Conservation (phyloP, 2,888 invertebrate genomes). For the Limnephilus auricula region DNA sequence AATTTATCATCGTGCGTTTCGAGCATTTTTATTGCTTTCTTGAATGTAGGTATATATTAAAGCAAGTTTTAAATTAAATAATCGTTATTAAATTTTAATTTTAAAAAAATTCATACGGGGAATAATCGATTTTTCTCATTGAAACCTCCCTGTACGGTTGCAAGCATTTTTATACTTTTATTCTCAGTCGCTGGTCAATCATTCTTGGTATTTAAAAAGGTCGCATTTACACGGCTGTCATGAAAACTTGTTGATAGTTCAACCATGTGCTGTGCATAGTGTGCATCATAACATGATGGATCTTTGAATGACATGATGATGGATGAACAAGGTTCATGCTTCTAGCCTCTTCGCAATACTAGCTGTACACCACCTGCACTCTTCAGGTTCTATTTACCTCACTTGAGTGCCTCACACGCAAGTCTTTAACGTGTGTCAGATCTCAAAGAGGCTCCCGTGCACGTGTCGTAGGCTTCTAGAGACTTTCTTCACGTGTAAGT, state of each 20-base stretch:
- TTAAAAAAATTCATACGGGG: no score
- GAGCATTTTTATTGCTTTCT: no score
- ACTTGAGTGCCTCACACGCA: conserved; percentile 8
- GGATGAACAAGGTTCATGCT: not conserved
- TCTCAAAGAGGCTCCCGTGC: conserved; percentile 20
- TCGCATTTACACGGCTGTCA: not conserved
- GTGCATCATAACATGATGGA: not conserved
- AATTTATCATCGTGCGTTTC: no score
- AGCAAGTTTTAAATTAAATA: no score
- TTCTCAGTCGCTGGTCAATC: no score
- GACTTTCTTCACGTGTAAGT: conserved; percentile 23
- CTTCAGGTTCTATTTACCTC: not conserved
- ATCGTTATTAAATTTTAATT: no score
- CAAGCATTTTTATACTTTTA: no score
- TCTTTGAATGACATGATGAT: not conserved
- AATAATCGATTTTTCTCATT: no score
- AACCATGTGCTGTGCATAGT: not conserved
- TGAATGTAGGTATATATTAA: no score
- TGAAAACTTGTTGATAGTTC: not conserved
- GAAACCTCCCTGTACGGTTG: no score
- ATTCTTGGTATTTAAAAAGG: not conserved
- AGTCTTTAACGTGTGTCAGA: not conserved
- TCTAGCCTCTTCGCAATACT: not conserved
- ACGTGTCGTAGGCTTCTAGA: conserved; percentile 31
- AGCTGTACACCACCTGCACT: not conserved